Base-by-base conservation (phyloP, 2,797 vertebrate genomes). In the Morus bassanus region DNA sequence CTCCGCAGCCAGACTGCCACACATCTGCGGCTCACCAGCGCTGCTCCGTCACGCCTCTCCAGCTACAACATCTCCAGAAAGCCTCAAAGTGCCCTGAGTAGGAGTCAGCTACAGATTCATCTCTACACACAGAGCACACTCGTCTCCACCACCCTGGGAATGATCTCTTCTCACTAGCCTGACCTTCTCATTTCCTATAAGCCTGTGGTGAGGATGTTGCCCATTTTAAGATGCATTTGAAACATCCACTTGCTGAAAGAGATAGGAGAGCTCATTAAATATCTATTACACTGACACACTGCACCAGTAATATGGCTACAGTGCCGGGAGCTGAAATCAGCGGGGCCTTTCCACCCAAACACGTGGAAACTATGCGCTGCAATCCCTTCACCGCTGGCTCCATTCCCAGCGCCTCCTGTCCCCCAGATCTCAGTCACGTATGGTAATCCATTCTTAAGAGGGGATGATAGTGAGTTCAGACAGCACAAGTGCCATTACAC, bases 251-350 rank as follows among this genome's bases (percentile, higher is more conserved):
- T 10, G 64, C 89, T 74, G 86, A 33, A 63, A 54, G 37, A 77
- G 57, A 39, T 2, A 51, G 72, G 27, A 68, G 35, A 57, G 69
- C 61, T 85, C 65, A 35, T 72, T n/a, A 50, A 83, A 31, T 17
- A 28, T 3, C 48, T 21, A 5, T 15, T 18, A 16, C 18, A 7
- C 31, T 9, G 11, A 45, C 46, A 64, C 23, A 11, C 72, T 39
- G 59, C 35, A n/a, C 54, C 70, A 33, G 51, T 0, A 24, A 70
- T 0, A 22, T 8, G 41, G 56, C 82, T 48, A 25, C 74, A 35
- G 77, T 0, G 0, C 19, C 1, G 13, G n/a, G 64, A 33, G 50
- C 48, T 1, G 0, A 28, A 65, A 61, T 19, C 10, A 39, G 50
- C 0, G 0, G 51, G 45, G 17, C 50, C 31, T 21, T 51, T 86